Evolutionary conservation across 2,797 vertebrate genomes (phyloP), one percentile per base, ranked within the genome.

Genomic region (Calcarius lapponicus): DNA sequence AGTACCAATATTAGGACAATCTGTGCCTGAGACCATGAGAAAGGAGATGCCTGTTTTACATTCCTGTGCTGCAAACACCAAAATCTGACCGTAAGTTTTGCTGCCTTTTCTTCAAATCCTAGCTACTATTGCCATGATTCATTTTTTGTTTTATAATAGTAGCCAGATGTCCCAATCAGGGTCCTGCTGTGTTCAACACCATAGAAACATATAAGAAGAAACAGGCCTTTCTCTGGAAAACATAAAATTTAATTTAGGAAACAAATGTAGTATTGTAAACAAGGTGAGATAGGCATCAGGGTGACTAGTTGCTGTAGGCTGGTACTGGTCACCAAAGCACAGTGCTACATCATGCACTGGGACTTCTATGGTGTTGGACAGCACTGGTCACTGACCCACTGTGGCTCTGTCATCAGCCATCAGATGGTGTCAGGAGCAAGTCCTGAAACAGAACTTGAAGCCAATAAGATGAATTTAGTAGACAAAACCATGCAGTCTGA

Each of bases 71-170:
- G 5, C 32, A 69, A 85, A 89, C 1, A 74, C 94, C 95, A 96
- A 96, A 95, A 90, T 96, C 76, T 96, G 88, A 90, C 88, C 31
- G 11, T 67, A 96, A 95, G 76, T 71, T 90, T 91, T 92, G 16
- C 40, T 87, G 64, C 17, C 79, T 84, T 74, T 88, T 83, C 72
- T 85, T 28, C 4, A 65, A 93, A 65, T 78, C 28, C 34, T 61
- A 80, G 26, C 92, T 91, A 34, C 78, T 94, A 76, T 45, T 94
- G 53, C 38, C 29, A 20, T 92, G 93, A 89, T 89, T 94, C 57
- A 80, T 87, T 94, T 93, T 92, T 90, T 95, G 88, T 91, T 81
- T 92, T 87, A 45, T 87, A 95, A 94, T 85, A 74, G 38, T 60
- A 88, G 73, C 74, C 95, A 93, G 88, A 96, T 96, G 83, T 95